Base-by-base conservation (phyloP, 2,113 vertebrate species). In the Gymnarchus niloticus region DNA sequence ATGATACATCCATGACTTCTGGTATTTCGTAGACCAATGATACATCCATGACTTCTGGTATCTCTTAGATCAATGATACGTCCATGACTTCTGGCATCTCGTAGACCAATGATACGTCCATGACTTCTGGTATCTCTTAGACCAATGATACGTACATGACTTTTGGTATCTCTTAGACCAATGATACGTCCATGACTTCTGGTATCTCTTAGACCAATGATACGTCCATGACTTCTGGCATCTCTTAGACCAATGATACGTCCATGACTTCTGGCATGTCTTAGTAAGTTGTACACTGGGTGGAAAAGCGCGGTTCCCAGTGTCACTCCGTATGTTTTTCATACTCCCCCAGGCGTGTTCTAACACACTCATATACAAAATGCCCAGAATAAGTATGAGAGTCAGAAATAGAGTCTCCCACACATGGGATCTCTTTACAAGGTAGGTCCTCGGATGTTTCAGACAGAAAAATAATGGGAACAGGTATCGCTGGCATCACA, bases 341-440 rank as follows among this genome's bases (percentile, higher is more conserved):
- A 84, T 25, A 17, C 21, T 73, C 65, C 41, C 5, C 65, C 65
- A 48, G 44, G 37, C 23, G 25, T 49, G 57, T 46, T 51, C 10
- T 59, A 44, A 61, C n/a, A 84, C 17, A 48, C 6, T 48, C 48
- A 10, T 48, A 49, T 28, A 83, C 12, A 83, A 61, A 51, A 49
- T 49, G n/a, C 83, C 56, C 14, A n/a, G 48, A 65, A 81, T 44
- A 65, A 65, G 83, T 84, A 61, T 65, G 57, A 65, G 44, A 73
- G 57, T 49, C 41, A 17, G 56, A 84, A 84, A 84, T 69, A 84
- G 83, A 10, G n/a, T 61, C 44, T 84, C 83, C 44, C 57, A 84
- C 44, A 61, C 46, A 48, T 44, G 3, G 41, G 12, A 21, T 51
- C 57, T 84, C 41, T 69, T 69, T 84, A 25, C 46, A 49, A 69